Conservation (phyloP, 2,113 vertebrate species). For the Lates calcarifer region DNA sequence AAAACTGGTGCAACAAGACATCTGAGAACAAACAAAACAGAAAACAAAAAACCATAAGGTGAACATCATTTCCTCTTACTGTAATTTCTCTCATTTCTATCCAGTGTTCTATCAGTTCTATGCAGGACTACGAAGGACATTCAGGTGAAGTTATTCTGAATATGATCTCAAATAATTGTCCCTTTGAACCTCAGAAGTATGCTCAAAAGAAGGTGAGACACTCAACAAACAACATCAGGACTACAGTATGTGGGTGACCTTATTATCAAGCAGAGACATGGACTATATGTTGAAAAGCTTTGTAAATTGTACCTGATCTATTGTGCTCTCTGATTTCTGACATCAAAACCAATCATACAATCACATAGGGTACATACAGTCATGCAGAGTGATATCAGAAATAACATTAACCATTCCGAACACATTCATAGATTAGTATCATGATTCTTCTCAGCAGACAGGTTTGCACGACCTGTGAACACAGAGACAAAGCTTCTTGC, state of each 20-base stretch:
- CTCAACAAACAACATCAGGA: not conserved
- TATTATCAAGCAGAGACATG: not conserved
- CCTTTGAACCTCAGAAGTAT: not conserved
- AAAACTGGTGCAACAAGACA: not conserved
- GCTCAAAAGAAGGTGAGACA: not conserved
- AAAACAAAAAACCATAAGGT: not conserved
- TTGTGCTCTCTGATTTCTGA: not conserved
- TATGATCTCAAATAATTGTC: not conserved
- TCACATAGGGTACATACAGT: not conserved
- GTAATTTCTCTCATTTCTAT: too few species aligned
- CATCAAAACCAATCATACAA: too few species aligned
- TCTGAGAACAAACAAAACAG: not conserved
- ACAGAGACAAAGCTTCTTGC: constrained; percentile 28
- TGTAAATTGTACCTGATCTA: not conserved
- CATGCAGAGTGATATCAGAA: not conserved
- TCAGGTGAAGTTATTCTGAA: not conserved
- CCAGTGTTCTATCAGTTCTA: too few species aligned
- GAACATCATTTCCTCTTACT: too few species aligned
- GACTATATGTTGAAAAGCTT: not conserved
- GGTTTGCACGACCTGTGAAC: constrained; percentile 34
- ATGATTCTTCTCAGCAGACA: not conserved
- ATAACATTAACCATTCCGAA: not conserved
- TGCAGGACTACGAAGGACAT: too few species aligned
- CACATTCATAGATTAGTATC: not conserved
- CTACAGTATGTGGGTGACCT: not conserved